These are phyloP conservation scores for Patiria miniata DNA, from an alignment of 35 echinoderm and acorn worm species.

Conservation along the genomic window DNA sequence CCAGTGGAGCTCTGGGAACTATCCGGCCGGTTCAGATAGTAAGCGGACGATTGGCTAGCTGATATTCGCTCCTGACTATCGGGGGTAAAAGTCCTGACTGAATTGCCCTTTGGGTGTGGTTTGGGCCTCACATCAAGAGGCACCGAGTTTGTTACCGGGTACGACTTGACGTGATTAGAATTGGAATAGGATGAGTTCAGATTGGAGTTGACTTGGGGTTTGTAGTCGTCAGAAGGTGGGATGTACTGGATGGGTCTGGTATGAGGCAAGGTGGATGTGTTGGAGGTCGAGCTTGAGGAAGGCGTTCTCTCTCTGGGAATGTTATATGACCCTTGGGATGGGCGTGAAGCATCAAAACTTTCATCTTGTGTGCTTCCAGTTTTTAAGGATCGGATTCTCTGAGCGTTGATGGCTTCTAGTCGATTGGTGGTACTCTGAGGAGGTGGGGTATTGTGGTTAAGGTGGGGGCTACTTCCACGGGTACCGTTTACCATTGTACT, in stretches of 20 bases:
- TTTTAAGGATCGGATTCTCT: slow-evolving; percentile 9
- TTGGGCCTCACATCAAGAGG: not conserved
- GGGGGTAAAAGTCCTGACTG: not conserved
- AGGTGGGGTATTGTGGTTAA: not conserved
- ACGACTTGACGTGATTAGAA: slow-evolving; percentile 8
- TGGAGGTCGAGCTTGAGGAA: not conserved
- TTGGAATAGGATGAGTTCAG: not conserved
- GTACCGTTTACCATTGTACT: no score
- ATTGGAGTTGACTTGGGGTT: slow-evolving; percentile 9
- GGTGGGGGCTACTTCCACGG: not conserved
- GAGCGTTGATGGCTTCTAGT: slow-evolving; percentile 6
- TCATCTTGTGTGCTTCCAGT: not conserved
- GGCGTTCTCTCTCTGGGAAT: not conserved
- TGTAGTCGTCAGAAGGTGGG: slow-evolving; percentile 54
- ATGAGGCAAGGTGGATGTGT: slow-evolving; percentile 39
- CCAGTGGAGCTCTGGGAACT: slow-evolving; percentile 81
- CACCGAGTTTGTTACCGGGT: not conserved
- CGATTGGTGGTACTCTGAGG: not conserved
- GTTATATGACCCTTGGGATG: not conserved
- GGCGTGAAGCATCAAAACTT: not conserved
- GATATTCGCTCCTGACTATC: not conserved
- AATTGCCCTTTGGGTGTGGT: not conserved
- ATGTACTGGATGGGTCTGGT: slow-evolving; percentile 47
- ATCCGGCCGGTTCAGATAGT: slow-evolving; percentile 52
- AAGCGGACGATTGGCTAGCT: not conserved